Conservation (phyloP, 2,888 invertebrate species). For the Eledona agricola region DNA sequence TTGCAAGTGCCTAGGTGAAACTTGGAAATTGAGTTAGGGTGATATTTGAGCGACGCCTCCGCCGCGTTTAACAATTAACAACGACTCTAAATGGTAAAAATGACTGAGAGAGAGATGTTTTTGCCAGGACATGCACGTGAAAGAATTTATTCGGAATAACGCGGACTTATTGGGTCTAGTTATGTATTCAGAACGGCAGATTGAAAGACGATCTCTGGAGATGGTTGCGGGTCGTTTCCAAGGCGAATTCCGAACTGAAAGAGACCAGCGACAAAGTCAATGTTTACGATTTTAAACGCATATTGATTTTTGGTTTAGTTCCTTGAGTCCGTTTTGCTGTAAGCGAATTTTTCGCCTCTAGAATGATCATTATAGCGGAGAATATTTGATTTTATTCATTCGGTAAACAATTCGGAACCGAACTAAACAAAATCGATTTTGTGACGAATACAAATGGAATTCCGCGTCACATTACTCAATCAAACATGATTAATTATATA, state of each 20-base stretch:
- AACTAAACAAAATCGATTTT: slow-evolving; percentile 30
- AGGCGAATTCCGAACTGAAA: slow-evolving; percentile 36
- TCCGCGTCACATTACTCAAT: slow-evolving; percentile 32
- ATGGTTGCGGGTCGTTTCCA: slow-evolving; percentile 45
- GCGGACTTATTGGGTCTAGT: slow-evolving; percentile 51
- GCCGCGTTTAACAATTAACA: slow-evolving; percentile 55
- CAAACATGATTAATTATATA: slow-evolving; percentile 27
- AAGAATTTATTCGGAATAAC: slow-evolving; percentile 50
- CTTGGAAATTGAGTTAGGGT: slow-evolving; percentile 53
- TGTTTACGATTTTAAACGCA: slow-evolving; percentile 32
- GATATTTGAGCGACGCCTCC: slow-evolving; percentile 53
- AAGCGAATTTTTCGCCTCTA: slow-evolving; percentile 18
- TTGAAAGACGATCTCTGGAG: slow-evolving; percentile 54
- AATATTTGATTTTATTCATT: slow-evolving; percentile 28
- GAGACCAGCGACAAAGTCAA: slow-evolving; percentile 31
- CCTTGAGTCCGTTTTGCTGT: slow-evolving; percentile 12
- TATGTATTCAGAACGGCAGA: slow-evolving; percentile 54
- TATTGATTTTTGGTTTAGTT: slow-evolving; percentile 31
- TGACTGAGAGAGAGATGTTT: no score
- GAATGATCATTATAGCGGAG: slow-evolving; percentile 14
- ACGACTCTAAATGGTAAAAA: slow-evolving; percentile 48
- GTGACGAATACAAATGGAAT: slow-evolving; percentile 29
- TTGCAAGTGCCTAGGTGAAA: slow-evolving; percentile 40
- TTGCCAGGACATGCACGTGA: slow-evolving; percentile 38
- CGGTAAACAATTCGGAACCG: slow-evolving; percentile 16